A percentile compares a stretch with the other conserved stretches of the same genome.
These are phyloP conservation scores for Drosophila watanabei DNA, from an alignment of 1,140 invertebrate species.

Conservation along the genomic window DNA sequence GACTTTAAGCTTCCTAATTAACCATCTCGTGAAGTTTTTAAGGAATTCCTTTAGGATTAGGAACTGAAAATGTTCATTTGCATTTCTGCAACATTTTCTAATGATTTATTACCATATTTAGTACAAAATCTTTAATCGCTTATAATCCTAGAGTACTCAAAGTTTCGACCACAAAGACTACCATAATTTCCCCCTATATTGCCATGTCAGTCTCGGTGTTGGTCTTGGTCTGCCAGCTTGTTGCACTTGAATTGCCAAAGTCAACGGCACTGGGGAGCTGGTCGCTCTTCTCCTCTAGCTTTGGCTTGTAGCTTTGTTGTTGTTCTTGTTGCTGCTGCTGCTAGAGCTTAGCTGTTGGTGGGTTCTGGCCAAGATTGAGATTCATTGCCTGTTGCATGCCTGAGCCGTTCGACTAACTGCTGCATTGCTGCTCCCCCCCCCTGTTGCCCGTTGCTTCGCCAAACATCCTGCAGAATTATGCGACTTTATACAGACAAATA, in stretches of 20 bases:
- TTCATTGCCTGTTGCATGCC: constrained; percentile 83
- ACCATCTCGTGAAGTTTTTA: not conserved
- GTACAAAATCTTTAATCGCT: not conserved
- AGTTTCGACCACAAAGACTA: not conserved
- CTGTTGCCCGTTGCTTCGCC: constrained; percentile 1
- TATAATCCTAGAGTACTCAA: constrained; percentile 5
- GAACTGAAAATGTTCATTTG: not conserved
- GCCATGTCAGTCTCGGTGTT: constrained; percentile 26
- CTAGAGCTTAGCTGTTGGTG: constrained; percentile 22
- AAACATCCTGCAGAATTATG: constrained; percentile 43
- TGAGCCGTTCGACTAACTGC: constrained; percentile 73
- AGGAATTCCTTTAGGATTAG: not conserved
- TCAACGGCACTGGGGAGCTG: constrained; percentile 64
- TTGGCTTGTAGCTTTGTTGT: constrained; percentile 10
- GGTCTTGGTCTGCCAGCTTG: constrained; percentile 51
- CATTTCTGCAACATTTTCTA: not conserved
- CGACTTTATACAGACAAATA: constrained; percentile 41
- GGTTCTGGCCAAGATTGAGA: constrained; percentile 71
- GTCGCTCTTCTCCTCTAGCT: constrained; percentile 9
- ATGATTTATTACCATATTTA: no score
- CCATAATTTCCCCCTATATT: not conserved
- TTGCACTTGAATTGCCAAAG: constrained; percentile 80
- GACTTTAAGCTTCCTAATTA: not conserved
- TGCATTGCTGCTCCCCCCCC: constrained; percentile 13
- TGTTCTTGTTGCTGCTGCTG: not conserved